These are phyloP conservation scores for human (Homo sapiens) DNA, from an alignment of 2,113 vertebrate genomes.

Conservation along the genomic window GRCh38 chr12:126624501-126625000, in stretches of 20 bases:
- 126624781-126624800: background rate
- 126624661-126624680: background rate
- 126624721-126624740: background rate
- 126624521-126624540: background rate
- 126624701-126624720: background rate
- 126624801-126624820: background rate
- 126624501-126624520: background rate
- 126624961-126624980: background rate
- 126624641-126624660: background rate
- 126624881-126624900: background rate
- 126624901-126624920: background rate
- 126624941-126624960: background rate
- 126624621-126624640: background rate
- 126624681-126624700: background rate
- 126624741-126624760: background rate
- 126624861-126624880: background rate
- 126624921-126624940: too few species aligned
- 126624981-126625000: rapidly evolving
- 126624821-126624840: background rate
- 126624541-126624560: background rate
- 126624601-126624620: background rate
- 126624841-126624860: background rate
- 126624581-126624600: background rate
- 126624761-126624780: background rate
- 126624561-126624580: background rate